Conservation (phyloP, 2,888 invertebrate species). For the Ceramica pisi region DNA sequence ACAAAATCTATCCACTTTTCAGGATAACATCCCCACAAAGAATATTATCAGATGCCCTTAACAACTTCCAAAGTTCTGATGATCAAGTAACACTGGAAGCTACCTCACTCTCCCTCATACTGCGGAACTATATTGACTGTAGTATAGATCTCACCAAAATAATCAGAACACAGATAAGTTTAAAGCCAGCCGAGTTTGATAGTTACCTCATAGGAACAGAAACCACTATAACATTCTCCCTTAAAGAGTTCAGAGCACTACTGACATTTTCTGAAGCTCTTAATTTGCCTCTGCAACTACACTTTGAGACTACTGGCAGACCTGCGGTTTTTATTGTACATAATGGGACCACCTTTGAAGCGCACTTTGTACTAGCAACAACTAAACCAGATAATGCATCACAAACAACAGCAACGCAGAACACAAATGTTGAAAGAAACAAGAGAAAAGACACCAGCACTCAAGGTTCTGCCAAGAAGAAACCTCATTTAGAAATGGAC, state of each 20-base stretch:
- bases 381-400: slow-evolving; percentile 91
- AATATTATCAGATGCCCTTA: slow-evolving; percentile 93
- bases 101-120: slow-evolving; percentile 90
- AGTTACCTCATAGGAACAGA: slow-evolving; percentile 92
- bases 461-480: slow-evolving; percentile 78
- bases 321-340: slow-evolving; percentile 95
- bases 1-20: slow-evolving; percentile 58
- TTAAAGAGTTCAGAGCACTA: slow-evolving; percentile 96
- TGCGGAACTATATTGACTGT: slow-evolving; percentile 95
- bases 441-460: slow-evolving; percentile 76
- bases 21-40: slow-evolving; percentile 92
- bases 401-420: slow-evolving; percentile 81
- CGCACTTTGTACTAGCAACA: slow-evolving; percentile 95
- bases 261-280: slow-evolving; percentile 95
- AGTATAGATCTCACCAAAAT: slow-evolving; percentile 92
- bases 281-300: slow-evolving; percentile 92
- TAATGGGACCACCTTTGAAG: slow-evolving; percentile 94
- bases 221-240: slow-evolving; percentile 95
- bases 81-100: slow-evolving; percentile 96
- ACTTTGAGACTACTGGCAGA: slow-evolving; percentile 95
- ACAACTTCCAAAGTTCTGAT: slow-evolving; percentile 95
- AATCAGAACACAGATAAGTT: slow-evolving; percentile 94
- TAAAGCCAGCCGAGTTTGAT: slow-evolving; percentile 94
- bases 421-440: slow-evolving; percentile 79
- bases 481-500: slow-evolving; percentile 82